These are phyloP conservation scores for Drosophila pseudotakahashii DNA, from an alignment of 2,888 invertebrate genomes.

Conservation along the genomic window DNA sequence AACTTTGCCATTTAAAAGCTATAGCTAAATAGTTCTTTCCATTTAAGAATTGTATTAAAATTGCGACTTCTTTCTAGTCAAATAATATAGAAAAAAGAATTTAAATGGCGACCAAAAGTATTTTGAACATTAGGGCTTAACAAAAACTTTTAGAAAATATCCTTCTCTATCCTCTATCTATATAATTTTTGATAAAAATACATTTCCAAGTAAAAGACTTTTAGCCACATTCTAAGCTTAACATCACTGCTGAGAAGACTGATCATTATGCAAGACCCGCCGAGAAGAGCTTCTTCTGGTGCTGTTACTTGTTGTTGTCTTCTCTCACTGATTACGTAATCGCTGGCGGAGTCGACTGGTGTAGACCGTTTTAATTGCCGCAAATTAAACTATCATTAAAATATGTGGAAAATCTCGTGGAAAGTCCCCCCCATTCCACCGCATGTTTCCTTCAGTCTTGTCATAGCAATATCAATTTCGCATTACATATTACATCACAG, in stretches of 20 bases:
- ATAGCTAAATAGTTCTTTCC: no score
- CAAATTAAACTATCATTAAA: slow-evolving; percentile 74
- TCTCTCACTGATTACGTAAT: slow-evolving; percentile 61
- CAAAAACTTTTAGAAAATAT: no score
- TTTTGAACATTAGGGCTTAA: no score
- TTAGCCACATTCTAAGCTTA: background rate
- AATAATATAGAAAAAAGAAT: no score
- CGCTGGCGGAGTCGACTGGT: slow-evolving; percentile 37
- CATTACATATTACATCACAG: slow-evolving; percentile 58
- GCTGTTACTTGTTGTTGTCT: slow-evolving; percentile 30
- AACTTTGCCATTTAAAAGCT: no score
- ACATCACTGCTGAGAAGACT: slow-evolving; percentile 27
- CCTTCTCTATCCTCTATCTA: no score
- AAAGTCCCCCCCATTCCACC: slow-evolving; percentile 11
- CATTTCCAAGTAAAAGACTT: background rate
- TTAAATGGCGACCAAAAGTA: no score
- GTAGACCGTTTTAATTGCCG: slow-evolving; percentile 71
- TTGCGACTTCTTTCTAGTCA: no score
- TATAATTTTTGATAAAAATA: background rate
- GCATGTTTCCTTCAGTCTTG: background rate
- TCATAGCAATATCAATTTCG: slow-evolving; percentile 56
- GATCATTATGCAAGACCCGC: slow-evolving; percentile 68
- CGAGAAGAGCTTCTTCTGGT: slow-evolving; percentile 44
- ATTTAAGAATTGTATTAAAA: no score
- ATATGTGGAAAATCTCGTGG: slow-evolving; percentile 55